phyloP scores from a whole-genome alignment of 2,797 vertebrate species.

The Yasuhikotakia modesta region DNA sequence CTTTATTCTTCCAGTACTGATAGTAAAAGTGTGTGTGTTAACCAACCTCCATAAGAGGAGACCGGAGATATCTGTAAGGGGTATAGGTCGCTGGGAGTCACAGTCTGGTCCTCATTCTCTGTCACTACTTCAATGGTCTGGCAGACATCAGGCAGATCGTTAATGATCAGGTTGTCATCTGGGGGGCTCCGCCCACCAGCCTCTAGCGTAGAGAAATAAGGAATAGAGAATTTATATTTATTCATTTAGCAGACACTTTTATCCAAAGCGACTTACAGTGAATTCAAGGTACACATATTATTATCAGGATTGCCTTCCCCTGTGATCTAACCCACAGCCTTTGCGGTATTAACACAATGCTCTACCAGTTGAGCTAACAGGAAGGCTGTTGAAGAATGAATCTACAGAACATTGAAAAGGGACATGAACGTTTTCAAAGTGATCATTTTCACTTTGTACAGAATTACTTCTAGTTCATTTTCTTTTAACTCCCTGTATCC shows the following conservation, averaged over 20 bases:
- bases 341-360: too few relatives aligned
- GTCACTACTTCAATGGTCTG: constrained; percentile 97
- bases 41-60: constrained; percentile 90
- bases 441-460: constrained; percentile 3
- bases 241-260: too few relatives aligned
- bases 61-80: constrained; percentile 96
- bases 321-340: too few relatives aligned
- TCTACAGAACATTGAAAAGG: constrained; percentile 51
- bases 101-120: constrained; percentile 92
- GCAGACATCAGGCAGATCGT: constrained; percentile 92
- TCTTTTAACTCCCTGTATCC: neutral
- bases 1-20: too few relatives aligned
- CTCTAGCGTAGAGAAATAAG: constrained; percentile 64
- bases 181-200: constrained; percentile 73
- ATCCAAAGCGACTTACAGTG: too few relatives aligned
- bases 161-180: constrained; percentile 87
- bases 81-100: constrained; percentile 90
- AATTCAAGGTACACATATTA: too few relatives aligned
- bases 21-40: neutral
- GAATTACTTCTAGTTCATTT: neutral
- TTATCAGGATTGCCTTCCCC: too few relatives aligned
- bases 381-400: too few relatives aligned
- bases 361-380: too few relatives aligned
- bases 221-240: too few relatives aligned
- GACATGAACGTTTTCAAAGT: constrained; percentile 28